phyloP scores from a whole-genome alignment of 2,113 vertebrate genomes.

The Cyphomyrus discorhynchus region DNA sequence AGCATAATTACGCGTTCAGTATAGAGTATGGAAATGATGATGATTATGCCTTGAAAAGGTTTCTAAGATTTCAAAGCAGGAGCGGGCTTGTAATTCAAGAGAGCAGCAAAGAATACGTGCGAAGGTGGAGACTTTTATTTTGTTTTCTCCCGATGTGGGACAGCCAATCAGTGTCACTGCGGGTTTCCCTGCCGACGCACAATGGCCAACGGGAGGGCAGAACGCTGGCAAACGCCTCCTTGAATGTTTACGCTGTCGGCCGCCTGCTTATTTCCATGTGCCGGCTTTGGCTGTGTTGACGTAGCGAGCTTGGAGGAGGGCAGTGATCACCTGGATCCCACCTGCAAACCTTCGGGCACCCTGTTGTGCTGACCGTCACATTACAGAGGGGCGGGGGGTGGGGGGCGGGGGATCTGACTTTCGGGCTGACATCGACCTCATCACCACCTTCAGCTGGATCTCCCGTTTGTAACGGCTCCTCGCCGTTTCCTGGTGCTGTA shows the following conservation, averaged over 20 bases:
- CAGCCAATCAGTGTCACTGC: neutral
- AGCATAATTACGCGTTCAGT: neutral
- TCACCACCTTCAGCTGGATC: neutral
- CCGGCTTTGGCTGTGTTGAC: neutral
- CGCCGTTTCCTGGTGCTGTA: neutral
- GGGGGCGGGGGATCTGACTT: neutral
- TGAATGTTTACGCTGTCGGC: neutral
- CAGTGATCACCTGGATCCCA: neutral
- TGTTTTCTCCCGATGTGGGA: neutral
- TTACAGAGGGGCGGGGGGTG: neutral
- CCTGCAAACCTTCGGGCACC: neutral
- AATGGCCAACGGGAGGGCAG: neutral
- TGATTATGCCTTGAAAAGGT: neutral
- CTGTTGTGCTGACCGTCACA: neutral
- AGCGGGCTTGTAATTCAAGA: neutral
- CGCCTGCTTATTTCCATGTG: neutral
- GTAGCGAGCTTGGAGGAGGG: neutral
- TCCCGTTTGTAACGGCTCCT: neutral
- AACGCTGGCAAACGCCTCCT: neutral
- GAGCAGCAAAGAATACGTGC: neutral
- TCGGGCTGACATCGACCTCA: neutral
- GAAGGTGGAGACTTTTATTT: neutral
- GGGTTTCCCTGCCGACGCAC: neutral
- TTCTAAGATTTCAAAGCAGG: neutral
- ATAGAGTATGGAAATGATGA: neutral